phyloP scores from a whole-genome alignment of 2,888 invertebrate genomes.

The Tipula lateralis region DNA sequence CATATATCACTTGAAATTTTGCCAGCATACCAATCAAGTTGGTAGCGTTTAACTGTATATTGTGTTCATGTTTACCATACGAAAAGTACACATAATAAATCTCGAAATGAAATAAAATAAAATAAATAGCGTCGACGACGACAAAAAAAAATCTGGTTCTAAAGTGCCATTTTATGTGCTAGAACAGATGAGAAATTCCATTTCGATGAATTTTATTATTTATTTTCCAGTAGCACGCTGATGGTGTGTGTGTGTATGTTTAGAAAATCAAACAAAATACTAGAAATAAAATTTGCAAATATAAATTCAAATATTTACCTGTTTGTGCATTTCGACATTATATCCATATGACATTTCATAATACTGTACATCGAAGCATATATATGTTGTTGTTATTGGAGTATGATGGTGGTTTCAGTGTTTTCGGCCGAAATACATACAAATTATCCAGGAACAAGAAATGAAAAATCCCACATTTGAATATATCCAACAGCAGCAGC shows the following conservation, averaged over 20 bases:
- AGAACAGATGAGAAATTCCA: background rate
- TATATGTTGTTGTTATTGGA: background rate
- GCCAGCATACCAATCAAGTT: background rate
- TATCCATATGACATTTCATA: constrained; percentile 98
- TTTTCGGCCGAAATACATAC: background rate
- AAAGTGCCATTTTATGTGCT: background rate
- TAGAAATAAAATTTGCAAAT: background rate
- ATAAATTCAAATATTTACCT: constrained; percentile 58
- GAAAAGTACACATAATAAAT: background rate
- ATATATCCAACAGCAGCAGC: background rate
- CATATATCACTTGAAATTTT: too few relatives aligned
- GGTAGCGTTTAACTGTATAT: background rate
- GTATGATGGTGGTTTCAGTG: background rate
- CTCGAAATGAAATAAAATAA: background rate
- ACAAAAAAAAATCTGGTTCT: background rate
- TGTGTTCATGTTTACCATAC: background rate
- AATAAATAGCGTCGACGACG: background rate
- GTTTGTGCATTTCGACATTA: constrained; percentile 97
- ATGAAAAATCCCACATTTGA: background rate
- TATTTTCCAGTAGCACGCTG: background rate
- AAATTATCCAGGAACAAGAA: background rate
- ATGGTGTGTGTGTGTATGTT: background rate
- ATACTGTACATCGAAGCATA: constrained; percentile 57
- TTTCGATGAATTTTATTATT: background rate
- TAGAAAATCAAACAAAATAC: constrained; percentile 2